These are phyloP conservation scores for Apteryx owenii DNA, from an alignment of 2,113 vertebrate genomes.

Conservation along the genomic window DNA sequence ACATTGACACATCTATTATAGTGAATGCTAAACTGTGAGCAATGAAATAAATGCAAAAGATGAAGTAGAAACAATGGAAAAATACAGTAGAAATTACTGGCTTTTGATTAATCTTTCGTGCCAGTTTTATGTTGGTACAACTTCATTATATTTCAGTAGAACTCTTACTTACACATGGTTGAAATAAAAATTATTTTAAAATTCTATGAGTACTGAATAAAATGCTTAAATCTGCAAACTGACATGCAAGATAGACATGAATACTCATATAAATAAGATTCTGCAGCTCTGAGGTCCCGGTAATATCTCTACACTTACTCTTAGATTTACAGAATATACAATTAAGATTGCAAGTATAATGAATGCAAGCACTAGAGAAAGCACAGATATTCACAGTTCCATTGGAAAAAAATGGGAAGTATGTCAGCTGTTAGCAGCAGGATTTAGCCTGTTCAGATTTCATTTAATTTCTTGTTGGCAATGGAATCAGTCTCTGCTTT, in stretches of 20 bases:
- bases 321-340: not conserved
- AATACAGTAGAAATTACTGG: not conserved
- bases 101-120: not conserved
- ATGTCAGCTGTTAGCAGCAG: not conserved
- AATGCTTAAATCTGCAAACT: not conserved
- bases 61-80: not conserved
- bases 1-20: not conserved
- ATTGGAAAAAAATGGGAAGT: not conserved
- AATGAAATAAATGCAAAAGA: not conserved
- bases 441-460: not conserved
- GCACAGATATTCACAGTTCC: not conserved
- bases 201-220: not conserved
- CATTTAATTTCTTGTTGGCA: conserved; percentile 13
- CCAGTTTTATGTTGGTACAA: not conserved
- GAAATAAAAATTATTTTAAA: not conserved
- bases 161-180: not conserved
- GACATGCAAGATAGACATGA: not conserved
- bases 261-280: not conserved
- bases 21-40: not conserved
- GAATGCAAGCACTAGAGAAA: not conserved
- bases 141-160: not conserved
- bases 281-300: not conserved
- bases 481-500: conserved; percentile 1
- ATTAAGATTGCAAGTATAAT: not conserved
- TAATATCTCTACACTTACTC: not conserved